Base-by-base conservation (phyloP, 2,113 vertebrate genomes). In the Aplodontia rufa region DNA sequence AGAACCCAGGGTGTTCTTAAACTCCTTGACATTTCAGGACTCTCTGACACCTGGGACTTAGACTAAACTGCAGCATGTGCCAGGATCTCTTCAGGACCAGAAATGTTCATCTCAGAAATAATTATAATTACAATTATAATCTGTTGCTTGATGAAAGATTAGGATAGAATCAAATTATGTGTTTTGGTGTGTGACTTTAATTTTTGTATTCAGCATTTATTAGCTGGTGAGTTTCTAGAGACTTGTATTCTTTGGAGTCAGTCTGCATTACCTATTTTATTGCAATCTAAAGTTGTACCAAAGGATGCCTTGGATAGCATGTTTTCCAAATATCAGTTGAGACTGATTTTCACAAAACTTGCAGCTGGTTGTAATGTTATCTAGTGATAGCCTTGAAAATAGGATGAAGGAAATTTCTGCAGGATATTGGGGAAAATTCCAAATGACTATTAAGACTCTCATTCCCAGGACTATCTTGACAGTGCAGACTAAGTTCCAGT, bases 201-300 rank as follows among this genome's bases (percentile, higher is more conserved):
- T 40, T 79, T 95, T 88, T 93, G 68, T 72, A 24, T 91, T 89
- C 24, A 74, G 40, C 76, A 72, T 93, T 96, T 81, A 74, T 58
- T 95, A 93, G 64, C 71, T 87, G 79, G 91, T 75, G 78, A 88
- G 24, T 92, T 97, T 83, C 55, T 96, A 35, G 78, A 93, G 62
- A 90, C 94, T 90, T 84, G 78, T 53, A 55, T 76, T 93, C 49
- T 86, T 74, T 81, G 42, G 22, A 92, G 78, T 88, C 60, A 92
- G 49, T 76, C 14, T 49, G 42, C 87, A n/a, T 91, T 79, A 90
- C 68, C 26, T 87, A 8, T 94, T 96, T 93, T 66, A 85, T 66
- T 96, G 37, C 45, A 30, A 47, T 88, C 62, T 93, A 71, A 93
- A 71, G 16, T 92, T 90, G 68, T 90, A 45, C 19, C 35, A 64